phyloP scores from a whole-genome alignment of 2,888 invertebrate species.

The Tipula confusa region DNA sequence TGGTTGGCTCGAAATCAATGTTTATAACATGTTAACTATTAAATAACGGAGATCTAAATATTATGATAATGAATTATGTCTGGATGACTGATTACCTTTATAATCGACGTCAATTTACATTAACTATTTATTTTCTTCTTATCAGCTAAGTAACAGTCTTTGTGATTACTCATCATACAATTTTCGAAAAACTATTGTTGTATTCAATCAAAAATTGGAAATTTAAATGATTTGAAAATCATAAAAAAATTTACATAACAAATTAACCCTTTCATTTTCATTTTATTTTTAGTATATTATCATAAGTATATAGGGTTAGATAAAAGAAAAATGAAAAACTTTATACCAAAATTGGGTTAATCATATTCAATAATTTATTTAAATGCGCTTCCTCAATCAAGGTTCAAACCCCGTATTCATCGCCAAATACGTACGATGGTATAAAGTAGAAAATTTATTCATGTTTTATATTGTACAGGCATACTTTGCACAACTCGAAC shows the following conservation, averaged over 20 bases:
- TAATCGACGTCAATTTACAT: conserved; percentile 7
- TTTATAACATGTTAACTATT: background rate
- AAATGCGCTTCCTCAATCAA: background rate
- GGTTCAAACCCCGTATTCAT: background rate
- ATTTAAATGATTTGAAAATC: background rate
- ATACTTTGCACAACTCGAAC: background rate
- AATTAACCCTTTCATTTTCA: background rate
- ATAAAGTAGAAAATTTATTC: background rate
- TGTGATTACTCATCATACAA: background rate
- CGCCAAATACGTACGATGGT: background rate
- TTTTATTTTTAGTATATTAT: background rate
- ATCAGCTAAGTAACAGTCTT: background rate
- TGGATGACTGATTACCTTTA: conserved; percentile 16
- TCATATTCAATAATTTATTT: background rate
- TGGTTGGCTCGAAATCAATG: conserved; percentile 3
- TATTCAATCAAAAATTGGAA: background rate
- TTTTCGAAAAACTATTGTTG: background rate
- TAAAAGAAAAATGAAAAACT: background rate
- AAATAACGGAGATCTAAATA: conserved; percentile 25
- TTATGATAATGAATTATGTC: conserved; percentile 25
- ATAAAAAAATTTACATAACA: background rate
- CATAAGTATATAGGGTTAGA: background rate
- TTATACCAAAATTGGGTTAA: background rate
- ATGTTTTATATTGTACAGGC: background rate
- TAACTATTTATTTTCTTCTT: background rate